phyloP scores from a whole-genome alignment of 2,113 vertebrate genomes.

The Larimichthys crocea region DNA sequence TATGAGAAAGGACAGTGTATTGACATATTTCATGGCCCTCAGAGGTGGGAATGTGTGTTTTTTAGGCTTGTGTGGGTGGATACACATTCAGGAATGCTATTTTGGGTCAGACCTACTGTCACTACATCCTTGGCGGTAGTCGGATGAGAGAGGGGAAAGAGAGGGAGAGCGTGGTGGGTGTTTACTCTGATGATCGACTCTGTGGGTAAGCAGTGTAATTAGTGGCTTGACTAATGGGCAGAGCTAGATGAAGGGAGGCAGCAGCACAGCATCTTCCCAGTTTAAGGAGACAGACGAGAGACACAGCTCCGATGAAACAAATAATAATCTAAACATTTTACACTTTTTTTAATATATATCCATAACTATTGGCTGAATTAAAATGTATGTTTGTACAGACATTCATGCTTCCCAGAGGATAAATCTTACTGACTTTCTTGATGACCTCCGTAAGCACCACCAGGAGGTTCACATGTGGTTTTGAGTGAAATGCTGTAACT shows the following conservation, averaged over 20 bases:
- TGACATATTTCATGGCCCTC: constrained; percentile 25
- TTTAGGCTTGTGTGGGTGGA: constrained; percentile 21
- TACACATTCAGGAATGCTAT: constrained; percentile 26
- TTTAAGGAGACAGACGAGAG: constrained; percentile 35
- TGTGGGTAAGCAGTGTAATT: constrained; percentile 78
- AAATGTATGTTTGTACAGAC: neutral
- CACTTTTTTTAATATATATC: constrained; percentile 4
- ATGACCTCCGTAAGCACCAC: neutral
- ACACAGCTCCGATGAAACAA: constrained; percentile 28
- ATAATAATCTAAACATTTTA: constrained; percentile 20
- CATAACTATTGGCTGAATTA: neutral
- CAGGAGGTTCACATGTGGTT: neutral
- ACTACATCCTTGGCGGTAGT: constrained; percentile 54
- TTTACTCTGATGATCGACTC: constrained; percentile 74
- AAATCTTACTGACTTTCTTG: neutral
- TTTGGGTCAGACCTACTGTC: constrained; percentile 50
- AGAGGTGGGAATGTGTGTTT: neutral
- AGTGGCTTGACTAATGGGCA: constrained; percentile 69
- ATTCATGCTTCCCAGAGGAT: neutral
- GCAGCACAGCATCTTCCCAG: constrained; percentile 54
- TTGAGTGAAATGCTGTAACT: neutral
- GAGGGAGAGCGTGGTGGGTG: constrained; percentile 66
- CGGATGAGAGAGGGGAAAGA: constrained; percentile 30
- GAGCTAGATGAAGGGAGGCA: constrained; percentile 56
- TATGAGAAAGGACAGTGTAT: constrained; percentile 30